phyloP scores from a whole-genome alignment of 2,888 invertebrate genomes.

The Drosophila colorata region DNA sequence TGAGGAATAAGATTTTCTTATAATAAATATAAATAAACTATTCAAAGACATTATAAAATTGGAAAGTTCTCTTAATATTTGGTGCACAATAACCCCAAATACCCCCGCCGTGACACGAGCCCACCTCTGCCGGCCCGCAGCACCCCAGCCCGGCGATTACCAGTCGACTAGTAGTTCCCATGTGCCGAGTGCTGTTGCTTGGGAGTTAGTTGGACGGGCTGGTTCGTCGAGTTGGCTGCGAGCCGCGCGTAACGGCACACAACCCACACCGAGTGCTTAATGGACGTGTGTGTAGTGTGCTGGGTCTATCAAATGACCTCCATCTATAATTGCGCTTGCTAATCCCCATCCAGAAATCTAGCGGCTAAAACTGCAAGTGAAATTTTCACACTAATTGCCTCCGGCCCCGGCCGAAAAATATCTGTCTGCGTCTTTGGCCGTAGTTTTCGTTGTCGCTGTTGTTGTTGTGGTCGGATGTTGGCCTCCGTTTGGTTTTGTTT shows the following conservation, averaged over 20 bases:
- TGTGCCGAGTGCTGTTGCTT: conserved; percentile 11
- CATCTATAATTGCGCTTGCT: conserved; percentile 76
- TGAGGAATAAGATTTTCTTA: too few relatives aligned
- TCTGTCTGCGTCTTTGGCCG: conserved; percentile 36
- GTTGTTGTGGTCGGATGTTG: conserved; percentile 44
- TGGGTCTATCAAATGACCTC: conserved; percentile 67
- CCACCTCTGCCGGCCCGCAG: conserved; percentile 1
- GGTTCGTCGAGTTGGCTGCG: conserved; percentile 2
- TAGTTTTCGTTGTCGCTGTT: conserved; percentile 12
- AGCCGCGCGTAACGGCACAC: conserved; percentile 41
- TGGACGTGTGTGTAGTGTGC: conserved; percentile 9
- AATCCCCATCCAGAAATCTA: conserved; percentile 67
- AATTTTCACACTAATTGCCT: conserved; percentile 77
- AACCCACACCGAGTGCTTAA: conserved; percentile 46
- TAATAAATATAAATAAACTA: too few relatives aligned
- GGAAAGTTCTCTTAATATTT: neutral
- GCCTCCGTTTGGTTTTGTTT: conserved; percentile 59
- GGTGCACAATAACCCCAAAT: too few relatives aligned
- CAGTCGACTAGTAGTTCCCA: conserved; percentile 31
- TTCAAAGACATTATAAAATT: neutral
- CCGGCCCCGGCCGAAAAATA: conserved; percentile 60
- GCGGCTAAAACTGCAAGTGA: conserved; percentile 74
- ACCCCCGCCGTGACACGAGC: conserved; percentile 7
- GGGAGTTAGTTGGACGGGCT: conserved; percentile 29
- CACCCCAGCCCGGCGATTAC: conserved; percentile 9